Evolutionary conservation across 2,797 vertebrate species (phyloP), one percentile per base, ranked within the genome.

Genomic region (Molossus molossus): DNA sequence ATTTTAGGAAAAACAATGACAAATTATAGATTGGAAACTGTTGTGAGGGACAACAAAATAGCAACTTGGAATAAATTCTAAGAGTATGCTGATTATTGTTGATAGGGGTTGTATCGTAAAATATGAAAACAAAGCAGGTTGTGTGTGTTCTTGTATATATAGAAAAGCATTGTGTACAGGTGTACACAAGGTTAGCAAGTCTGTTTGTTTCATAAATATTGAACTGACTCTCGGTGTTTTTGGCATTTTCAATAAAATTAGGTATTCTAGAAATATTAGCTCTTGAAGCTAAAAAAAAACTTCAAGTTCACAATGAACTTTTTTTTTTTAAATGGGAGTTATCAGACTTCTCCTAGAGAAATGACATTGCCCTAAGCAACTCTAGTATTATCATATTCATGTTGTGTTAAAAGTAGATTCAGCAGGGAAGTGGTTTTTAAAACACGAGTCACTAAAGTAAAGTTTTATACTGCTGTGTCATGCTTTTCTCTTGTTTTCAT

Each of bases 401-500:
- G 62, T 70, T 93, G 55, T 92, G 57, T 80, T 96, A 96, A 96
- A 95, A 90, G 85, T 57, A 91, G 37, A 92, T 70, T 21, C 29
- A 96, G 67, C 73, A 86, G 73, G 37, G 76, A 87, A 95, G n/a
- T 87, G 64, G 37, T 88, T 96, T 93, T 96, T 65, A 94, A 87
- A 96, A 69, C 72, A 90, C 73, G 33, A 96, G 83, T 90, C 70
- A 29, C 64, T 57, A 91, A 87, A 87, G 88, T 85, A 92, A 91
- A 91, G 81, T 96, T 96, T 94, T 90, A 65, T 90, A 69, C 37
- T 76, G 62, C 94, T 94, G 73, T 17, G 76, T 97, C 64, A 76
- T 95, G 91, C 69, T 96, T 97, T 96, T 92, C 0, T 4, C 96
- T 97, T 97, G 50, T 17, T 94, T 98, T 97, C 88, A 81, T 96